Conservation (phyloP, 2,113 vertebrate species). For the Cyprinodon variegatus region DNA sequence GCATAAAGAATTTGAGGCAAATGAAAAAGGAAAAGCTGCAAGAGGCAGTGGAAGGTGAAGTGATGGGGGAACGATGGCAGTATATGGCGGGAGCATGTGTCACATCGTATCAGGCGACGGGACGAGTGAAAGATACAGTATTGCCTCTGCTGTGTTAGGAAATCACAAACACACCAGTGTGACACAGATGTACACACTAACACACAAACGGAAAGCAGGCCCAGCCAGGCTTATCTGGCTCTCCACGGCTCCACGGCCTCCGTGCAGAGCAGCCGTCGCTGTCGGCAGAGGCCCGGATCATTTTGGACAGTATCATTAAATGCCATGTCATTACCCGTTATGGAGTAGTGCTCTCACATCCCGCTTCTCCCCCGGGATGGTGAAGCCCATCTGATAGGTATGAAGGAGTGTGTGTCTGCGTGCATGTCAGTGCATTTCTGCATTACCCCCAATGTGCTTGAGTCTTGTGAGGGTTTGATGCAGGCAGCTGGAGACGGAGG, state of each 20-base stretch:
- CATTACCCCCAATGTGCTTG: conserved; percentile 45
- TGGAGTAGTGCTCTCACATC: conserved; percentile 91
- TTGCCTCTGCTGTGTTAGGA: conserved; percentile 69
- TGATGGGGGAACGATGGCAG: conserved; percentile 74
- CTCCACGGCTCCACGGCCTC: conserved; percentile 83
- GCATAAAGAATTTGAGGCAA: conserved; percentile 21
- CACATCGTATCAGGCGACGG: conserved; percentile 93
- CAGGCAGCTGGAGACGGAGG: conserved; percentile 54
- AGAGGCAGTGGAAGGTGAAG: conserved; percentile 52
- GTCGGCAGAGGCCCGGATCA: conserved; percentile 90
- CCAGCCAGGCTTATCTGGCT: conserved; percentile 91
- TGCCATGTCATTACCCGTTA: conserved; percentile 99
- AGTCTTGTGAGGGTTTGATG: conserved; percentile 45
- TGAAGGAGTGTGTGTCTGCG: conserved; percentile 63
- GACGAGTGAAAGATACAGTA: conserved; percentile 86
- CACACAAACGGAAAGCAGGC: conserved; percentile 60
- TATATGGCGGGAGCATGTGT: conserved; percentile 83
- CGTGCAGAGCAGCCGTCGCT: conserved; percentile 86
- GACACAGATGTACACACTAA: conserved; percentile 31
- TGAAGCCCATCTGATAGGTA: conserved; percentile 74
- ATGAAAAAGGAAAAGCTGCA: conserved; percentile 42
- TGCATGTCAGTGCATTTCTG: conserved; percentile 45
- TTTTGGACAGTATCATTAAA: conserved; percentile 99
- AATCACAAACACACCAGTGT: conserved; percentile 39
- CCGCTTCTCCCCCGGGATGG: conserved; percentile 85